phyloP scores from a whole-genome alignment of 2,113 vertebrate species.

The Cheirogaleus medius region DNA sequence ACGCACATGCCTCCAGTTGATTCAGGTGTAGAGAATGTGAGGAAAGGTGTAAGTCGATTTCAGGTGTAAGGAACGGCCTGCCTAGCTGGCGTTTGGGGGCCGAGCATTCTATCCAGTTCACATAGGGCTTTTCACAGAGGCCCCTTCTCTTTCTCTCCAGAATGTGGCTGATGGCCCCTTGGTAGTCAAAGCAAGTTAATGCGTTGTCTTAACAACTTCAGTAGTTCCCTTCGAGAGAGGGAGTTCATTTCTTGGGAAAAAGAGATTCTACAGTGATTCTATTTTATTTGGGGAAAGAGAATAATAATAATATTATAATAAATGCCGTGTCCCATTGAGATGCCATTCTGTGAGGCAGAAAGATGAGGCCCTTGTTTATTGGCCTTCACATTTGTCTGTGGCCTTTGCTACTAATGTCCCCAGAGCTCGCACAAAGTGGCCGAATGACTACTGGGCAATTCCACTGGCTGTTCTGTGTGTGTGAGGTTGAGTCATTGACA shows the following conservation, averaged over 20 bases:
- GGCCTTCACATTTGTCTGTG: neutral
- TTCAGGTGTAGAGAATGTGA: neutral
- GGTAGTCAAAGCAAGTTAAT: neutral
- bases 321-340: neutral
- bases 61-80: neutral
- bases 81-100: neutral
- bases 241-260: neutral
- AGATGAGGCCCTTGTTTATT: neutral
- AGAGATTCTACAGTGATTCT: neutral
- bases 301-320: neutral
- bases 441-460: slow-evolving; percentile 47
- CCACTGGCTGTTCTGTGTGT: neutral
- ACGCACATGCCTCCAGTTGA: neutral
- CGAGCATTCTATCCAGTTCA: neutral
- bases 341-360: neutral
- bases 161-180: neutral
- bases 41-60: neutral
- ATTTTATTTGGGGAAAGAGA: neutral
- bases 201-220: neutral
- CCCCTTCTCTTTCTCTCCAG: neutral
- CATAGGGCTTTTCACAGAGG: neutral
- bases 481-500: slow-evolving; percentile 56
- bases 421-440: neutral
- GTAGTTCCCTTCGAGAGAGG: neutral
- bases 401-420: slow-evolving; percentile 25